phyloP scores from a whole-genome alignment of 2,113 vertebrate genomes.

The Rhabdomys dilectus region DNA sequence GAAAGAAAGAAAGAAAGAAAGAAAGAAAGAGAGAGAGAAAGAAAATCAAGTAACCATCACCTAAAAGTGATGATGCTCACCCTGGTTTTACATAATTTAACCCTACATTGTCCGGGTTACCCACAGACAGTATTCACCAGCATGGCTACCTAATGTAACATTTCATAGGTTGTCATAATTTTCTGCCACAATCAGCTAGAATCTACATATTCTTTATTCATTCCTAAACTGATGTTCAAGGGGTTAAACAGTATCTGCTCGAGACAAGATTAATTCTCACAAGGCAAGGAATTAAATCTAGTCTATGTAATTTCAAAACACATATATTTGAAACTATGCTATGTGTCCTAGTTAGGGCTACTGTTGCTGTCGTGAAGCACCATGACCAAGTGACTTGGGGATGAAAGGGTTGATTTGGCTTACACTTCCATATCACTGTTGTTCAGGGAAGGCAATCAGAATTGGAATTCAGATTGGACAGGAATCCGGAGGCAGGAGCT shows the following conservation, averaged over 20 bases:
- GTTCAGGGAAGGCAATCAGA: neutral
- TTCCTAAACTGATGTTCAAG: conserved; percentile 54
- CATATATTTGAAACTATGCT: neutral
- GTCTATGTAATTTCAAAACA: conserved; percentile 27
- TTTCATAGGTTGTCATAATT: neutral
- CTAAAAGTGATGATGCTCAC: neutral
- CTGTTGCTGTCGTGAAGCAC: neutral
- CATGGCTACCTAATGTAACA: neutral
- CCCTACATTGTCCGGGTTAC: conserved; percentile 23
- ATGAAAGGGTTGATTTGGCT: neutral
- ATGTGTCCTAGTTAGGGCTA: neutral
- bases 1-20: conserved; percentile 29
- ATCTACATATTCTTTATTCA: conserved; percentile 29
- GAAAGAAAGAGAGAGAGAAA: conserved; percentile 25
- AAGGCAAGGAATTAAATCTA: neutral
- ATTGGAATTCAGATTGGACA: neutral
- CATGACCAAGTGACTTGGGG: neutral
- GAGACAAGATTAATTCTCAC: conserved; percentile 23
- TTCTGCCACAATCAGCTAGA: conserved; percentile 30
- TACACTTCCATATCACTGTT: neutral
- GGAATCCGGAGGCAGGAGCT: neutral
- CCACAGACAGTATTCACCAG: neutral
- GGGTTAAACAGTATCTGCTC: conserved; percentile 1
- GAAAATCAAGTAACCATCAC: neutral
- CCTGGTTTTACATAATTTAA: conserved; percentile 44